Base-by-base conservation (phyloP, 2,888 invertebrate genomes). In the Plebejus argus region DNA sequence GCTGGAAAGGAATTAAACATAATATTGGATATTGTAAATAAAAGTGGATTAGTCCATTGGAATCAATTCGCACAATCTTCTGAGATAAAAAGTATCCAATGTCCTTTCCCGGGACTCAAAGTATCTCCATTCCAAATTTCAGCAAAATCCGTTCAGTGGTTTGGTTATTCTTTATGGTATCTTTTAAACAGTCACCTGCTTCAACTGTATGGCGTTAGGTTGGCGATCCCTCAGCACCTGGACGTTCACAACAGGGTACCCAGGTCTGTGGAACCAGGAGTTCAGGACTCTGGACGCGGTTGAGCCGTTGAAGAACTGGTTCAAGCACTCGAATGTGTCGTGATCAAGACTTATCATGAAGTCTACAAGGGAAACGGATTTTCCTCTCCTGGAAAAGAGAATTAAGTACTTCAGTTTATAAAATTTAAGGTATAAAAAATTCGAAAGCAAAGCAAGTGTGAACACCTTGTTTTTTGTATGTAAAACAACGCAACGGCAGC, bases 211-310 rank as follows among this genome's bases (percentile, higher is more conserved):
- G 70, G 87, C 90, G 79, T 93, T 90, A 1, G 90, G 90, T 1
- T 81, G 84, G 7, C 91, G 83, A 79, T 90, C 89, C 72, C 92
- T 87, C 23, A 92, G 81, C 0, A 94, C 92, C 33, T 89, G 86
- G 0, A 96, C 95, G 0, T 86, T 93, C 0, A 97, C 86, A 1
- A 96, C 91, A 0, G 97, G 97, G 83, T 95, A 96, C 0, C 96
- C 96, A 10, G 95, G 88, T 82, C 96, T 95, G 71, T 94, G 93
- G 15, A 96, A 95, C 96, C 96, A 97, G 5, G 95, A 95, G 79
- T 90, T 89, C 79, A 96, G 91, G 20, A 96, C 94, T 75, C 86
- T 88, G 0, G 89, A 87, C 10, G 91, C 87, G 0, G 95, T 89
- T 49, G 91, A 89, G 0, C 93, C 93, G 72, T 93, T 93, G 82